Percentiles rank a stretch among this genome's conserved stretches.
Evolutionary conservation across 2,113 vertebrate genomes (phyloP).

Genomic region (Rhegmatorhina hoffmannsi): DNA sequence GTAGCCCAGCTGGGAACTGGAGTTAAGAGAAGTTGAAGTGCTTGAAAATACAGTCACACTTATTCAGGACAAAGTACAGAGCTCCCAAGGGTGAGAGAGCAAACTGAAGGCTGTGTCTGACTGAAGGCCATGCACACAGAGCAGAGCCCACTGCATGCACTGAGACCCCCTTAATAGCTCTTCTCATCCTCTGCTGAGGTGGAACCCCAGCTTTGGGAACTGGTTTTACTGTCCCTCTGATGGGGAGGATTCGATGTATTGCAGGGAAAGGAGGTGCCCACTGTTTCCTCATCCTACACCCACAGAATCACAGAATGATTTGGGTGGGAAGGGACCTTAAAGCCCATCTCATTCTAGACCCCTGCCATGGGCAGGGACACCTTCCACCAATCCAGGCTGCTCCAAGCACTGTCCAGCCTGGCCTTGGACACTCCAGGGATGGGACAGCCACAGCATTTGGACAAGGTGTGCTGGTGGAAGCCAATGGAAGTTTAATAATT

Average conservation of each 20-base stretch:
- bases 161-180: background rate
- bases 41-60: background rate
- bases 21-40: background rate
- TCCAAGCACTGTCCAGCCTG: background rate
- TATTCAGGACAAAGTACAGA: background rate
- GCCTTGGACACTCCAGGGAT: background rate
- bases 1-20: background rate
- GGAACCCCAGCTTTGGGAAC: background rate
- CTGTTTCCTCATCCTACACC: background rate
- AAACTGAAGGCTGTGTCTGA: accelerated
- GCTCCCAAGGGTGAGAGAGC: background rate
- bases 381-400: accelerated
- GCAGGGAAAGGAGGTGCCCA: background rate
- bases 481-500: background rate
- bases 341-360: background rate
- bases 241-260: accelerated
- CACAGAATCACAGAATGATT: background rate
- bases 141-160: accelerated
- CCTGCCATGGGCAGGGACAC: no score
- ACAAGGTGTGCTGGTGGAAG: background rate
- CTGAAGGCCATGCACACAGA: background rate
- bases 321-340: background rate
- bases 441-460: background rate
- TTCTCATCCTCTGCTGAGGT: background rate
- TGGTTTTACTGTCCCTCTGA: background rate